Conservation (phyloP, 2,113 vertebrate genomes). For the Typhlomys cinereus region DNA sequence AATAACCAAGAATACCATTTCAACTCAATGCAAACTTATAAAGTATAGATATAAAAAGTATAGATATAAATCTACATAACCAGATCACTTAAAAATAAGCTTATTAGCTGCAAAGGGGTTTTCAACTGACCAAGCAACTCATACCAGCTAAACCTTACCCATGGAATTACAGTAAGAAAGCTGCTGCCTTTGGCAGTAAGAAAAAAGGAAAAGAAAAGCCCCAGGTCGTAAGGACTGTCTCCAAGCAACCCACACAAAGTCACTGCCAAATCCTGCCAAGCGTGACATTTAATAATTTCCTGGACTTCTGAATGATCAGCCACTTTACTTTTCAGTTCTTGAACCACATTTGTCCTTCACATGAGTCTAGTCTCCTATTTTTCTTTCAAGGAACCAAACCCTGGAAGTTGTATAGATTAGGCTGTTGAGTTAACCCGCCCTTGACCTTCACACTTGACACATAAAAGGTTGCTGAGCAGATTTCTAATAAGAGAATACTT, state of each 20-base stretch:
- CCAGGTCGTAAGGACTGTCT: not conserved
- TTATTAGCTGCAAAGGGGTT: not conserved
- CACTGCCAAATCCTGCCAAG: not conserved
- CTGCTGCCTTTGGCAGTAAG: not conserved
- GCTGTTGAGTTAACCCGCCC: no score
- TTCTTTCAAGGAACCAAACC: constrained; percentile 15
- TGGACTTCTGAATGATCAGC: not conserved
- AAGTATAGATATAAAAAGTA: not conserved
- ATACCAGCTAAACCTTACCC: not conserved
- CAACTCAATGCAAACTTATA: not conserved
- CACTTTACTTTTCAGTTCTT: not conserved
- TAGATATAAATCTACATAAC: not conserved
- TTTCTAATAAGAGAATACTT: not conserved
- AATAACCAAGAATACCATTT: constrained; percentile 34
- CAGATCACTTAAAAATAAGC: constrained; percentile 29
- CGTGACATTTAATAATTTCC: constrained; percentile 8
- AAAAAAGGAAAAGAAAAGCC: constrained; percentile 34
- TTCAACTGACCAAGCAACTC: constrained; percentile 26
- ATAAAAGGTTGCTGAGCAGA: not conserved
- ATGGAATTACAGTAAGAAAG: not conserved
- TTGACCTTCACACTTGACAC: not conserved
- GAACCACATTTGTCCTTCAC: not conserved
- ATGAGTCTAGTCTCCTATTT: not conserved
- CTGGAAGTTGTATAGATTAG: not conserved
- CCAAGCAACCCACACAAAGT: constrained; percentile 7